Evolutionary conservation across 2,113 vertebrate species (phyloP).

Genomic region (Oenanthe melanoleuca): DNA sequence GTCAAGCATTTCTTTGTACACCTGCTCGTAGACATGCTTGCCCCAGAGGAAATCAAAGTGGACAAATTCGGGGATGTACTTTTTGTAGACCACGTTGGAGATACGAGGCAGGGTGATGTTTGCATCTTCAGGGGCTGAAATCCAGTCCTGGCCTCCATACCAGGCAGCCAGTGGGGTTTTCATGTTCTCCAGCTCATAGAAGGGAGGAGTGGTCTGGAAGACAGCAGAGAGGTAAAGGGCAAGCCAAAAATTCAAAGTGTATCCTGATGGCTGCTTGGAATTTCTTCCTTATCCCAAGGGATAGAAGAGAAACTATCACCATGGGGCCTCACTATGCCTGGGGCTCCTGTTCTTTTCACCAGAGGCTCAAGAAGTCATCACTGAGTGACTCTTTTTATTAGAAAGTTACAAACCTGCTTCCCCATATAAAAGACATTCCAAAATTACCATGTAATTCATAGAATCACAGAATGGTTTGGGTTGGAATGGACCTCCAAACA

Average conservation of each 20-base stretch:
- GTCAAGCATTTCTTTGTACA: conserved; percentile 77
- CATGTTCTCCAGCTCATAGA: conserved; percentile 80
- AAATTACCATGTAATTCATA: not conserved
- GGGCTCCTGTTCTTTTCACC: not conserved
- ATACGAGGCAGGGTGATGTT: conserved; percentile 61
- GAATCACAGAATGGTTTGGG: not conserved
- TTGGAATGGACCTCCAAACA: not conserved
- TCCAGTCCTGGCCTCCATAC: conserved; percentile 77
- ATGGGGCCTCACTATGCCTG: not conserved
- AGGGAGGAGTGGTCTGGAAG: conserved; percentile 63
- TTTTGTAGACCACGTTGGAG: conserved; percentile 70
- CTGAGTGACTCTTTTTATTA: not conserved
- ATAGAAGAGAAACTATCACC: not conserved
- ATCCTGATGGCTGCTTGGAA: not conserved
- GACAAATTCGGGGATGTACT: conserved; percentile 74
- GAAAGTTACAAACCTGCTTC: not conserved
- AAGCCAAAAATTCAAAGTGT: not conserved
- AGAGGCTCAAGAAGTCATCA: not conserved
- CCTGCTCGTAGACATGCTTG: conserved; percentile 59
- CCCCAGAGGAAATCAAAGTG: conserved; percentile 83
- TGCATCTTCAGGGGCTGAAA: conserved; percentile 69
- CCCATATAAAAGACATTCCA: too few species aligned
- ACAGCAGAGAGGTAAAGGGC: not conserved
- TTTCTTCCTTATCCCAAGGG: not conserved
- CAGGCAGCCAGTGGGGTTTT: conserved; percentile 69